Conservation (phyloP, 2,888 invertebrate genomes). For the Drosophila imparisetae region DNA sequence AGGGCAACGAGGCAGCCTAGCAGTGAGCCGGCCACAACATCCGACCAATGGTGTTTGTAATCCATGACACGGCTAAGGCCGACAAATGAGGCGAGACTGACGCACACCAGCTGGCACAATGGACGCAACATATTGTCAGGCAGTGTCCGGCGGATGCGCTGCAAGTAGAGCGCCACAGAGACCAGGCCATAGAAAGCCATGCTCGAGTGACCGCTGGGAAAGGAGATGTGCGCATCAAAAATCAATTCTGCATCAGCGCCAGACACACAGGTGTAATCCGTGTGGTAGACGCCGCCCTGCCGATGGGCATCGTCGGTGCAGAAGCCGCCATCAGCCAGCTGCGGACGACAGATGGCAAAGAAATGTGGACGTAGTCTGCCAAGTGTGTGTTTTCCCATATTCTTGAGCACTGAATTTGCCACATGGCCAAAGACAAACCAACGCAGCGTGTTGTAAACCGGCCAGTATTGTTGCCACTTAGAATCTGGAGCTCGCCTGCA, state of each 20-base stretch:
- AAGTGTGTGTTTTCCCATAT: conserved; percentile 58
- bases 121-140: conserved; percentile 47
- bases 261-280: conserved; percentile 47
- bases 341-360: conserved; percentile 66
- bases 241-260: conserved; percentile 43
- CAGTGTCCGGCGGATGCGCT: conserved; percentile 53
- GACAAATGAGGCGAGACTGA: conserved; percentile 92
- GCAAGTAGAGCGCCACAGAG: conserved; percentile 65
- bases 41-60: conserved; percentile 99
- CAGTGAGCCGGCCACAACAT: conserved; percentile 92
- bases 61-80: conserved; percentile 95
- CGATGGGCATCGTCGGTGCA: conserved; percentile 50
- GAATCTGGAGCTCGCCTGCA: conserved; percentile 5
- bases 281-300: conserved; percentile 47
- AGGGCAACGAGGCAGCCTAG: conserved; percentile 89
- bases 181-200: conserved; percentile 71
- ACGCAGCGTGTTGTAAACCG: conserved; percentile 48
- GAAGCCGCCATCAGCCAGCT: conserved; percentile 48
- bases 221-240: conserved; percentile 60
- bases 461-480: conserved; percentile 25
- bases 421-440: conserved; percentile 65
- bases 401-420: conserved; percentile 52
- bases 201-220: conserved; percentile 78
- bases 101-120: conserved; percentile 89
- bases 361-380: conserved; percentile 77